phyloP scores from a whole-genome alignment of 2,888 invertebrate genomes.

The Stegana nigrithorax region DNA sequence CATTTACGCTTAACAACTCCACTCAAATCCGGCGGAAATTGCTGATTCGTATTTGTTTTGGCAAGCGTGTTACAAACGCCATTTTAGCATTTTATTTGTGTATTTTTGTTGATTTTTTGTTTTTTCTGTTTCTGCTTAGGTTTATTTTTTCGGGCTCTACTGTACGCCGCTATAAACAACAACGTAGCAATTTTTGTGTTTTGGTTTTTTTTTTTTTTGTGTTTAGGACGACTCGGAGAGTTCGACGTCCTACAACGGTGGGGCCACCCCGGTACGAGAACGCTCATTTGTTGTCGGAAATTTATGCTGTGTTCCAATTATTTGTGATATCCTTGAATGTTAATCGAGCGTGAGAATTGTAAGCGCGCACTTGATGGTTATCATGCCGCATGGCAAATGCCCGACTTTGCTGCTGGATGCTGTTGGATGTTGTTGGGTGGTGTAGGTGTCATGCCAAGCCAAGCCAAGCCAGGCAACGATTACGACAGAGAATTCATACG shows the following conservation, averaged over 20 bases:
- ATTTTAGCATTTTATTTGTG: neutral
- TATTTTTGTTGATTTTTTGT: neutral
- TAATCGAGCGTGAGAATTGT: constrained; percentile 18
- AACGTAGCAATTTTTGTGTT: neutral
- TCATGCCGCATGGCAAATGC: too few relatives aligned
- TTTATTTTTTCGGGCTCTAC: neutral
- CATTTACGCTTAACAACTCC: too few relatives aligned
- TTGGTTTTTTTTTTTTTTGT: neutral
- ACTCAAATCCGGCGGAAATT: constrained; percentile 11
- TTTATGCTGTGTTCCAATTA: constrained; percentile 15
- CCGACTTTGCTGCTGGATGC: neutral
- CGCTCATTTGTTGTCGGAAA: constrained; percentile 7
- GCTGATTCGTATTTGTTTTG: constrained; percentile 17
- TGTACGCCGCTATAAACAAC: too few relatives aligned
- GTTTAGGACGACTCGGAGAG: neutral
- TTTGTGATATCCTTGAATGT: constrained; percentile 16
- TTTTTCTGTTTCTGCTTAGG: neutral
- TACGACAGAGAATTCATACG: too few relatives aligned
- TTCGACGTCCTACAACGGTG: too few relatives aligned
- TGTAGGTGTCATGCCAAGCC: neutral
- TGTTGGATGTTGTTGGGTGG: neutral
- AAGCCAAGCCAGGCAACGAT: neutral
- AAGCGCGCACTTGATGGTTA: neutral
- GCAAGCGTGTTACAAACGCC: neutral
- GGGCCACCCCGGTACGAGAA: too few relatives aligned